Conservation (phyloP, 2,113 vertebrate genomes). For the Trogon surrucura region DNA sequence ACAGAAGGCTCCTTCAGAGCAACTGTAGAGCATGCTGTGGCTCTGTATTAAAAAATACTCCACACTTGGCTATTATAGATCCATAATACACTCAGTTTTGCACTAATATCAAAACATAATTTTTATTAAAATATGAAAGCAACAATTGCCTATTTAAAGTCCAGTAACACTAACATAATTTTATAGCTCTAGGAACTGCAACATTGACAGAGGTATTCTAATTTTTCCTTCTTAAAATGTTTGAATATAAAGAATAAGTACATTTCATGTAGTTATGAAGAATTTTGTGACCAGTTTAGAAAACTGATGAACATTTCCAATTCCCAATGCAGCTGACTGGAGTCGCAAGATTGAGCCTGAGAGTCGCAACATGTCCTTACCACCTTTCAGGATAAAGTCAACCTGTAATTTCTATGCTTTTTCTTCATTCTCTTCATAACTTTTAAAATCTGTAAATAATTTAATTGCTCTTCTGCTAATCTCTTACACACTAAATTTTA, state of each 20-base stretch:
- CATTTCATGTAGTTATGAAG: not conserved
- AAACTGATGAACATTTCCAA: not conserved
- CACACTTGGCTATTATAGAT: slow-evolving; percentile 22
- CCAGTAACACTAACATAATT: not conserved
- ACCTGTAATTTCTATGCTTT: not conserved
- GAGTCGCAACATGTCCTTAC: not conserved
- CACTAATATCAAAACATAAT: slow-evolving; percentile 26
- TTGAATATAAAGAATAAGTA: not conserved
- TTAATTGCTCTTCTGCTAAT: not conserved
- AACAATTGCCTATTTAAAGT: slow-evolving; percentile 7
- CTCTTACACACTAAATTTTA: not conserved
- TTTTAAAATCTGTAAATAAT: not conserved
- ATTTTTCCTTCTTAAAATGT: not conserved
- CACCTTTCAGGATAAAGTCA: not conserved
- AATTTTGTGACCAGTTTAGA: not conserved
- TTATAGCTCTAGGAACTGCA: not conserved
- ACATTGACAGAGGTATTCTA: not conserved
- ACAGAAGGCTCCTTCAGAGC: slow-evolving; percentile 55
- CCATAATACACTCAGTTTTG: slow-evolving; percentile 21
- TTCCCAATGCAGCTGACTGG: not conserved
- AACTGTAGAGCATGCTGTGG: slow-evolving; percentile 44
- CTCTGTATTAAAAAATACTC: slow-evolving; percentile 44
- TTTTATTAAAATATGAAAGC: slow-evolving; percentile 31
- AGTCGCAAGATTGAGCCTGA: not conserved
- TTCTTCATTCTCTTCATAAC: not conserved